Conservation (phyloP, 2,888 invertebrate species). For the Phortica okadai region DNA sequence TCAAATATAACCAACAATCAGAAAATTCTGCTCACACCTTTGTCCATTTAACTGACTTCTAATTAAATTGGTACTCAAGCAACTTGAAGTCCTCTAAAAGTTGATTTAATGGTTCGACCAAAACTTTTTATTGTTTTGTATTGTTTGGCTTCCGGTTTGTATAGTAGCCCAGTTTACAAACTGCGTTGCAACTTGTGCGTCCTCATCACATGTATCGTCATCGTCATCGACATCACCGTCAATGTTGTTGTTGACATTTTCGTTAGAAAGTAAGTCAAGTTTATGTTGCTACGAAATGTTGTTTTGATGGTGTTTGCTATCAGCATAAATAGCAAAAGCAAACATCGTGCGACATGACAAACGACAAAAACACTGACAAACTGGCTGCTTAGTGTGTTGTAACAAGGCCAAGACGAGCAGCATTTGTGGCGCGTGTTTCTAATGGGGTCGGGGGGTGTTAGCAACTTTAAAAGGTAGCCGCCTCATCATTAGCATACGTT, state of each 20-base stretch:
- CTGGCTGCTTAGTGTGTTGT: neutral
- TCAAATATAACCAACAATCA: neutral
- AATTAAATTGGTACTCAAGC: neutral
- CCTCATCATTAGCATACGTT: conserved; percentile 11
- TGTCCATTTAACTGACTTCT: neutral
- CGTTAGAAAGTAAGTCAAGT: neutral
- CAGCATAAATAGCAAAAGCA: neutral
- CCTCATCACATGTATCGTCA: neutral
- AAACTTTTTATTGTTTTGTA: neutral
- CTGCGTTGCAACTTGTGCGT: neutral
- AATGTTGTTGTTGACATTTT: neutral
- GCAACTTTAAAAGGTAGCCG: neutral
- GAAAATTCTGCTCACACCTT: neutral
- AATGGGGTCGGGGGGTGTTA: neutral
- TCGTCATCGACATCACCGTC: neutral
- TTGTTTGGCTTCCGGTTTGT: neutral
- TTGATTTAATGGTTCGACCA: neutral
- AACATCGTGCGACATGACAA: neutral
- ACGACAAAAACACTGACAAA: conserved; percentile 3
- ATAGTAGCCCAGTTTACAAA: neutral
- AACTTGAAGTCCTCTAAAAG: neutral
- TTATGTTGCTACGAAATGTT: neutral
- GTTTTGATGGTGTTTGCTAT: neutral
- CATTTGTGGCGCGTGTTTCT: neutral
- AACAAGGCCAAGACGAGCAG: conserved; percentile 10